Evolutionary conservation across 2,888 invertebrate species (phyloP).

Genomic region (Strigamia maritima): DNA sequence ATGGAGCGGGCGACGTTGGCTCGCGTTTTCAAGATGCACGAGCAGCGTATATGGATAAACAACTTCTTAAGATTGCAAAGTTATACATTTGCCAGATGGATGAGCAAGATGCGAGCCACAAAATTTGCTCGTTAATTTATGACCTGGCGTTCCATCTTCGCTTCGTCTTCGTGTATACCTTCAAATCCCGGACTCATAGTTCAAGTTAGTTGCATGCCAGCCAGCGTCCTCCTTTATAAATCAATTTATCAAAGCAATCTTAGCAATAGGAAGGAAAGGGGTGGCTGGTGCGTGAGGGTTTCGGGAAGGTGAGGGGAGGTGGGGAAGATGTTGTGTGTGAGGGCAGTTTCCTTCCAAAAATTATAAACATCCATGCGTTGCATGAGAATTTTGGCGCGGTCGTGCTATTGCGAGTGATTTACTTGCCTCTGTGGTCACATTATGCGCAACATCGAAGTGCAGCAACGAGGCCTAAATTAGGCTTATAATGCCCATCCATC

Average conservation of each 20-base stretch:
- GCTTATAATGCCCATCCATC: conserved; percentile 40
- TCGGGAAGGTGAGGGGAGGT: background rate
- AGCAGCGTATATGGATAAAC: background rate
- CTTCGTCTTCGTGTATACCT: conserved; percentile 29
- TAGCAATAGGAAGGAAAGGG: conserved; percentile 35
- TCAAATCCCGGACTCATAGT: conserved; percentile 36
- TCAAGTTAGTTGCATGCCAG: conserved; percentile 38
- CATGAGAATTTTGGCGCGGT: conserved; percentile 34
- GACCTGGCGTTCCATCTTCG: conserved; percentile 29
- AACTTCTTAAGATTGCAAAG: conserved; percentile 28
- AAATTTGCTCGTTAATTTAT: conserved; percentile 20
- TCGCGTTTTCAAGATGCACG: background rate
- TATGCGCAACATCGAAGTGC: conserved; percentile 39
- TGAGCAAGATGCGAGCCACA: conserved; percentile 13
- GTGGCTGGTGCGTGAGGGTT: background rate
- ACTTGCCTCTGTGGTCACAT: conserved; percentile 40
- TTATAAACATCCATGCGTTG: conserved; percentile 39
- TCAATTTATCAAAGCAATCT: conserved; percentile 40
- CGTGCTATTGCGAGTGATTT: conserved; percentile 38
- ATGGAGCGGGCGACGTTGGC: background rate
- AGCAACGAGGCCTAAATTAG: conserved; percentile 40
- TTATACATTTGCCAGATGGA: conserved; percentile 21
- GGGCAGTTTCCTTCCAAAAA: conserved; percentile 37
- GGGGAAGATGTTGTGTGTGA: conserved; percentile 28
- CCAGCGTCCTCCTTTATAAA: conserved; percentile 37